Evolutionary conservation across 2,888 invertebrate genomes (phyloP).

Genomic region (Steinernema carpocapsae): DNA sequence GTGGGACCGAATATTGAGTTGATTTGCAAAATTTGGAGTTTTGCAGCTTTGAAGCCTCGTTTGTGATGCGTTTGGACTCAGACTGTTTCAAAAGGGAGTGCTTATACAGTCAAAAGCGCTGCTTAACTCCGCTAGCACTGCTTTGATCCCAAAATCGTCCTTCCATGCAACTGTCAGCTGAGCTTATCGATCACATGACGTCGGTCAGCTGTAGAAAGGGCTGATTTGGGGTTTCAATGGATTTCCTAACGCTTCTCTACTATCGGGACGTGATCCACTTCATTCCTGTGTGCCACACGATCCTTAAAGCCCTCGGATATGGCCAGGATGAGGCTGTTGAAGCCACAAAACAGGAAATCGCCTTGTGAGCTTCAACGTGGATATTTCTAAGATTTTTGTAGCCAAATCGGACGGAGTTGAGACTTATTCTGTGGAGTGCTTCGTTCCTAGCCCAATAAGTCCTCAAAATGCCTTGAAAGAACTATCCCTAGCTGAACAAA

Average conservation of each 20-base stretch:
- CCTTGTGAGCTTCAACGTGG: background rate
- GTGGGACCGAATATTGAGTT: no score
- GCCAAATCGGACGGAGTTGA: background rate
- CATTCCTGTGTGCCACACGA: conserved; percentile 8
- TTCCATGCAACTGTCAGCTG: no score
- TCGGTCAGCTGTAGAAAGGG: background rate
- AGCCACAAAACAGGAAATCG: background rate
- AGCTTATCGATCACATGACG: conserved; percentile 12
- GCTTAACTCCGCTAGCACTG: no score
- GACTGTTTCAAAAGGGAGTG: no score
- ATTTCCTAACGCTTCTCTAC: conserved; percentile 13
- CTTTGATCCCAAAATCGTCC: no score
- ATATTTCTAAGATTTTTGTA: background rate
- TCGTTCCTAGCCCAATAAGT: background rate
- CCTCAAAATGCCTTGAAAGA: background rate
- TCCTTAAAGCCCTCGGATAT: conserved; percentile 21
- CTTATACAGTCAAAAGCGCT: no score
- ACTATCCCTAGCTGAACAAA: background rate
- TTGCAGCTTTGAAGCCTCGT: no score
- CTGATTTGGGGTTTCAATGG: background rate
- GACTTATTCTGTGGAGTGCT: background rate
- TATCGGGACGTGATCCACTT: conserved; percentile 21
- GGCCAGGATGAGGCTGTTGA: background rate
- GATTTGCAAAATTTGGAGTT: no score
- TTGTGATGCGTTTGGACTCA: no score